Evolutionary conservation across 2,888 invertebrate species (phyloP), one percentile per base, ranked within the genome.

Genomic region (Entomobrya multifasciata): DNA sequence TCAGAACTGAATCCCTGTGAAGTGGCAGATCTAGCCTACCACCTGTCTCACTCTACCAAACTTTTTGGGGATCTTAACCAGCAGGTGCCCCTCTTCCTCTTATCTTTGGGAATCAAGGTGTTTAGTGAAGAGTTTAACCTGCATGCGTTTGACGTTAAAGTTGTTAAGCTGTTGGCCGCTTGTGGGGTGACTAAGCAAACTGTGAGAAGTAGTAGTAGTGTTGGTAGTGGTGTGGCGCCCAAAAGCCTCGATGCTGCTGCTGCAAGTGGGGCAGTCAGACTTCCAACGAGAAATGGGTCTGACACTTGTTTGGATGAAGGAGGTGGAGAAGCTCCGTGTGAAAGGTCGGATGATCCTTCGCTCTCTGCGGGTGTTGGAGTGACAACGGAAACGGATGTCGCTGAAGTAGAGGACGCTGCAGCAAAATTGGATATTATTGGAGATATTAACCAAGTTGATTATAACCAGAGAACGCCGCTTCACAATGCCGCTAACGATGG

Each of bases 401-500:
- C 91, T 79, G 92, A 93, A 87, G 93, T 93, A 57, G 92, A 93
- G 86, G 93, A 93, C 84, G 84, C 88, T 25, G 86, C 86, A 13
- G 22, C 70, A 27, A 87, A 87, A 62, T 36, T 85, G n/a, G 90
- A 90, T 47, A 88, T 92, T 87, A 93, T 92, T 88, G 93, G 93
- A 4, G 93, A 93, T 90, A 93, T 94, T 83, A 93, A 94, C 92
- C 93, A 93, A 90, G 92, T 93, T 17, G 94, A 94, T 91, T 93
- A 93, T 80, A 94, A 93, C 92, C 95, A 95, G 77, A 95, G 96
- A 52, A 95, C 95, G 0, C 93, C 95, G 0, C 94, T 97, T 36
- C 96, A 96, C 92, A 96, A 95, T 74, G 93, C 97, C 41, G 95
- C 96, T 8, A 95, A 95, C 83, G 95, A 95, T 91, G 96, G 96